These are phyloP conservation scores for Lithobates pipiens DNA, from an alignment of 2,797 vertebrate genomes.

Conservation along the genomic window DNA sequence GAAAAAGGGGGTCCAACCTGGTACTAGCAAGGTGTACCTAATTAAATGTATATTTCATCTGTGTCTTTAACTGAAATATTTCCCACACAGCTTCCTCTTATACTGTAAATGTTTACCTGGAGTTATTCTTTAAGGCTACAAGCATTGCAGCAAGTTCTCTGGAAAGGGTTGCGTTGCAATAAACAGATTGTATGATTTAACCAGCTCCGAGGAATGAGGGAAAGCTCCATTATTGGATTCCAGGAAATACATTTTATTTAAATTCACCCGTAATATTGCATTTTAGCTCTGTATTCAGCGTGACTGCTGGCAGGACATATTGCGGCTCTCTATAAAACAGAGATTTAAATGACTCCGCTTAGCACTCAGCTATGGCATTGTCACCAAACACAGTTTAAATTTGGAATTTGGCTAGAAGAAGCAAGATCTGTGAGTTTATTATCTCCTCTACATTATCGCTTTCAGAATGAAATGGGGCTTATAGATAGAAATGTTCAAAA, in stretches of 20 bases:
- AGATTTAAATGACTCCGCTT: constrained; percentile 31
- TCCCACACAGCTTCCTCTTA: too few relatives aligned
- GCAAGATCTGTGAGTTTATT: constrained; percentile 42
- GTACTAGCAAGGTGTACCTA: too few relatives aligned
- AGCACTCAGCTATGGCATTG: constrained; percentile 36
- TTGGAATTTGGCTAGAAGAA: constrained; percentile 35
- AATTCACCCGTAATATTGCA: constrained; percentile 39
- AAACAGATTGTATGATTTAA: constrained; percentile 43
- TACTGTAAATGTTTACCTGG: background rate
- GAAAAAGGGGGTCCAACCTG: too few relatives aligned
- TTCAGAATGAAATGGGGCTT: constrained; percentile 44
- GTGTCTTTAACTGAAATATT: too few relatives aligned
- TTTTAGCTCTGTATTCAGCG: constrained; percentile 28
- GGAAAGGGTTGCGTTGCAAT: background rate
- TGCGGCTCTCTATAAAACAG: constrained; percentile 16
- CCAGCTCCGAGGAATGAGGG: background rate
- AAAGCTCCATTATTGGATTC: constrained; percentile 45
- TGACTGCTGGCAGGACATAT: constrained; percentile 29
- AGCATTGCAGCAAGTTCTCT: background rate
- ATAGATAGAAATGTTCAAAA: constrained; percentile 28
- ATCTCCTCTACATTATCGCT: constrained; percentile 15
- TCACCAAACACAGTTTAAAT: constrained; percentile 35
- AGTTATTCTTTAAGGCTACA: background rate
- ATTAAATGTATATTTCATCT: too few relatives aligned
- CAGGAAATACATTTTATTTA: constrained; percentile 43